phyloP scores from a whole-genome alignment of 2,113 vertebrate species.

The Scartelaos histophorus region DNA sequence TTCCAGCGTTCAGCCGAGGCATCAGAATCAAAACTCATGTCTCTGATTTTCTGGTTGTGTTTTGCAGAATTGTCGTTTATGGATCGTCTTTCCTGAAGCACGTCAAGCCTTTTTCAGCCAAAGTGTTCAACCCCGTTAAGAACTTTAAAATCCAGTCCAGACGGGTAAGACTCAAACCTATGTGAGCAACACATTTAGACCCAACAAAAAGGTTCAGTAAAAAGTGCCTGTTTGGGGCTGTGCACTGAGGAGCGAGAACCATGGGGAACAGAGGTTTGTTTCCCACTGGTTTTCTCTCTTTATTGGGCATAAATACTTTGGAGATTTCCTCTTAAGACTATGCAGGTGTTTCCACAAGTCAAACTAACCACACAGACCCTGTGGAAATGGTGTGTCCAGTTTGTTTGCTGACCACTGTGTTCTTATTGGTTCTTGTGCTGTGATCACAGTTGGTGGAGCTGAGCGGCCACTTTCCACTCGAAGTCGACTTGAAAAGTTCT shows the following conservation, averaged over 20 bases:
- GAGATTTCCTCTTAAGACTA: no score
- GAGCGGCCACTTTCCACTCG: conserved; percentile 52
- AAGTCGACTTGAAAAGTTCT: conserved; percentile 51
- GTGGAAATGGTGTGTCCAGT: background rate
- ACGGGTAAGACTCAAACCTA: background rate
- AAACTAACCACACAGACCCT: no score
- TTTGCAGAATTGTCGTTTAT: conserved; percentile 61
- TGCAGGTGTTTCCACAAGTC: no score
- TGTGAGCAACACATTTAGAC: background rate
- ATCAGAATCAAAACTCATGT: background rate
- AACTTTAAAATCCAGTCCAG: conserved; percentile 11
- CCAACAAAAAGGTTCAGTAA: background rate
- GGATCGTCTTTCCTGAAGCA: conserved; percentile 50
- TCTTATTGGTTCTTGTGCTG: background rate
- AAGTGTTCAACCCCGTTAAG: conserved; percentile 33
- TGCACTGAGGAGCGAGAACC: no score
- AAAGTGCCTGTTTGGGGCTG: background rate
- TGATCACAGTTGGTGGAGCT: conserved; percentile 47
- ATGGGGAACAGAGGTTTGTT: no score
- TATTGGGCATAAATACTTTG: no score
- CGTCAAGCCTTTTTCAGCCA: conserved; percentile 37
- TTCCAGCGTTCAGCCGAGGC: background rate
- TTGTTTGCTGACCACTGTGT: background rate
- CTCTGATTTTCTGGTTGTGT: background rate
- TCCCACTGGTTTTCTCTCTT: no score